Percentiles rank a stretch among this genome's conserved stretches.
Evolutionary conservation across 2,888 invertebrate species (phyloP).

Genomic region (Auanema sp.): DNA sequence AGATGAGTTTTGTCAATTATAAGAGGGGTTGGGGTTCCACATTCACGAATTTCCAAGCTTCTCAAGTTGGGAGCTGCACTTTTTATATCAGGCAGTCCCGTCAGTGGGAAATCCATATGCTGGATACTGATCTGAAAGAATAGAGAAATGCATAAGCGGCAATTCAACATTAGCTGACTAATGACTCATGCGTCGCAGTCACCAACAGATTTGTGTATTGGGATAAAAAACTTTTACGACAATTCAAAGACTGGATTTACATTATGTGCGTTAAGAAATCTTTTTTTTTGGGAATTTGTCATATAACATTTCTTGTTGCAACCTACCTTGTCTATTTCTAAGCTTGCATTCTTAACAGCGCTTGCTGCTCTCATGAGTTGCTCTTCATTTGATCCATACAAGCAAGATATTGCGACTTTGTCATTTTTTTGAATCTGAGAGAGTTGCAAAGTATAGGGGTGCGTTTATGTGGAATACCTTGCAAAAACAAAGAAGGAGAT

Average conservation of each 20-base stretch:
- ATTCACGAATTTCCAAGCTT: slow-evolving; percentile 43
- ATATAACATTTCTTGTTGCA: background rate
- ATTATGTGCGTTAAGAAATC: background rate
- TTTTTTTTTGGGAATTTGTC: background rate
- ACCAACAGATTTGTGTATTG: too few relatives aligned
- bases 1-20: slow-evolving; percentile 29
- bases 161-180: background rate
- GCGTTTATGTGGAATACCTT: slow-evolving; percentile 22
- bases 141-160: slow-evolving; percentile 1
- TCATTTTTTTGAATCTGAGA: slow-evolving; percentile 29
- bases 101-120: slow-evolving; percentile 46
- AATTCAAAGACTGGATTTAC: slow-evolving; percentile 1
- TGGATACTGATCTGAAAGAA: slow-evolving; percentile 43
- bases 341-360: slow-evolving; percentile 47
- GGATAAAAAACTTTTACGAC: background rate
- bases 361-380: slow-evolving; percentile 47
- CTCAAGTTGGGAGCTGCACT: slow-evolving; percentile 34
- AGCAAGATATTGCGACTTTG: slow-evolving; percentile 42
- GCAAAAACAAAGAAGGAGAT: slow-evolving; percentile 48
- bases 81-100: slow-evolving; percentile 30
- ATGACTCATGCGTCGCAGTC: background rate
- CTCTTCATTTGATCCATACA: slow-evolving; percentile 51
- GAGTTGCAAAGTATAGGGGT: background rate
- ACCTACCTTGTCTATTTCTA: slow-evolving; percentile 41
- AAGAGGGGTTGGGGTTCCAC: slow-evolving; percentile 31